Conservation (phyloP, 2,113 vertebrate genomes). For the Mionectes macconnelli region DNA sequence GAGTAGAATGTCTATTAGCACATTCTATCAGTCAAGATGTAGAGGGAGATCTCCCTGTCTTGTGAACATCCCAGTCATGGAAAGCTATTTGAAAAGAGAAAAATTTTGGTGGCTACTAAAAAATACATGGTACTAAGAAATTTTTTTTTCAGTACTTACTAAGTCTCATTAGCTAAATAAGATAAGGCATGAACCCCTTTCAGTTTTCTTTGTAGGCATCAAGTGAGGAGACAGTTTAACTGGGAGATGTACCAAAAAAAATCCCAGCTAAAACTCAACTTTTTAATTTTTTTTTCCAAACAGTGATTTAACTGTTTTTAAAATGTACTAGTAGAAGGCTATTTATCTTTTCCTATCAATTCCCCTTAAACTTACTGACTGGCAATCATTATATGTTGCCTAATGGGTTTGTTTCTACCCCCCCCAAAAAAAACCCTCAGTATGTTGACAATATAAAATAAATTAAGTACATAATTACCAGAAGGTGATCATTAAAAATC, state of each 20-base stretch:
- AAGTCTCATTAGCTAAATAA: background rate
- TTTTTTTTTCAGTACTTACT: background rate
- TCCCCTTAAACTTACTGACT: background rate
- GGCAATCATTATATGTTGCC: background rate
- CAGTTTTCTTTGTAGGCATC: background rate
- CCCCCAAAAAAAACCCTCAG: fast-evolving
- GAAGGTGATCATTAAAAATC: background rate
- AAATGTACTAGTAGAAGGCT: background rate
- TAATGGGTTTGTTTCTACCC: background rate
- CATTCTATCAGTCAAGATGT: background rate
- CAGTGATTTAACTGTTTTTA: fast-evolving
- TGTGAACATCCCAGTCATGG: fast-evolving
- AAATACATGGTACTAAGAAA: background rate
- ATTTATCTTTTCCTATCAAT: background rate
- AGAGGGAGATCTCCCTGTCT: background rate
- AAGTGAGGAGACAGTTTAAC: background rate
- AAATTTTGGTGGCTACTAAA: background rate
- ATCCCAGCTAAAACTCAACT: fast-evolving
- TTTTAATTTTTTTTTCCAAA: background rate
- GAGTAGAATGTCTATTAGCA: background rate
- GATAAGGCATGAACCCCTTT: background rate
- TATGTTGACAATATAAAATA: background rate
- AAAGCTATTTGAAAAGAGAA: background rate
- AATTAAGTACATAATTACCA: background rate
- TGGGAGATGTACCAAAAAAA: background rate